A percentile compares a stretch with the other conserved stretches of the same genome.
phyloP scores from a whole-genome alignment of 2,797 vertebrate genomes.

The Paguma larvata region DNA sequence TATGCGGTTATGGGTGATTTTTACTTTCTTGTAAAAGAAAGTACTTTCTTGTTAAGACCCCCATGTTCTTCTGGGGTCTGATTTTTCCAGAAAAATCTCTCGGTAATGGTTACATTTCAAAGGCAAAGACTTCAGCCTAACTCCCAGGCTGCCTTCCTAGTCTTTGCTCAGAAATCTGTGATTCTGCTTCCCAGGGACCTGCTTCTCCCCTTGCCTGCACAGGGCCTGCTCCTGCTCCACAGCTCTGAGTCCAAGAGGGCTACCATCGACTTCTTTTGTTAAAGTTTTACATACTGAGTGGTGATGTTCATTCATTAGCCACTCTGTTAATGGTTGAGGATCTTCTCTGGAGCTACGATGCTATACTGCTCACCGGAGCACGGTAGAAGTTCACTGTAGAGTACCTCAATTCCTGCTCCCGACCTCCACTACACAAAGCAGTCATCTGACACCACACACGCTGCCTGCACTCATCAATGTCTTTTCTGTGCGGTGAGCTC shows the following conservation, averaged over 20 bases:
- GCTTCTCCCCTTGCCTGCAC: not conserved
- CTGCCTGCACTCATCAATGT: not conserved
- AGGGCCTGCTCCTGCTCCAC: not conserved
- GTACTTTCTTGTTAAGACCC: too few relatives aligned
- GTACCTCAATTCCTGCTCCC: not conserved
- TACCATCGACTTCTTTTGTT: not conserved
- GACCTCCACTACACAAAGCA: not conserved
- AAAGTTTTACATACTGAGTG: not conserved
- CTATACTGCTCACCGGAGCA: not conserved
- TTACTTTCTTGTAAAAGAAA: not conserved
- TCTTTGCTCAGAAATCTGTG: not conserved
- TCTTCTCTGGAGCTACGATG: not conserved
- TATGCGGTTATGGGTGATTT: not conserved
- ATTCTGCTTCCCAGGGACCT: not conserved
- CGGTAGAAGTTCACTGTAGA: too few relatives aligned
- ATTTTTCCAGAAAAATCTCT: conserved; percentile 48
- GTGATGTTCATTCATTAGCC: not conserved
- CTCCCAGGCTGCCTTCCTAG: not conserved
- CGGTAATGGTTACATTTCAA: conserved; percentile 8
- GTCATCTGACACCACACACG: not conserved
- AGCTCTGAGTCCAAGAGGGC: not conserved
- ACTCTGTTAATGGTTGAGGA: not conserved
- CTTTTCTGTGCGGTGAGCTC: not conserved
- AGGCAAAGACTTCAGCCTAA: not conserved
- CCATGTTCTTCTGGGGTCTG: conserved; percentile 33